These are phyloP conservation scores for Hyles vespertilio DNA, from an alignment of 1,140 invertebrate species.

Conservation along the genomic window DNA sequence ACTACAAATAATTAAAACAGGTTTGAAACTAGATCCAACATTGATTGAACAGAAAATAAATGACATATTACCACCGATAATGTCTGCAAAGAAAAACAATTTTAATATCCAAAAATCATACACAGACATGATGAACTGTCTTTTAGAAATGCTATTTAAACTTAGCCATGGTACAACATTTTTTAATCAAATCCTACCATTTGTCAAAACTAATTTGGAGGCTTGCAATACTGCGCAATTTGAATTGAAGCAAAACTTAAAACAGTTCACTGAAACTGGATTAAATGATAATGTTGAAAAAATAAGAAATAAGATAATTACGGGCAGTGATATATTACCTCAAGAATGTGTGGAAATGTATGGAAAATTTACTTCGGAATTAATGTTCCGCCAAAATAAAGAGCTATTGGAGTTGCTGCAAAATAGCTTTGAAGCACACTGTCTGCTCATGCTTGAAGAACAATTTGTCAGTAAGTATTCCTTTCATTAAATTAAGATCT, in stretches of 20 bases:
- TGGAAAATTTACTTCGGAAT: slow-evolving; percentile 53
- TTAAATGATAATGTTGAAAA: slow-evolving; percentile 31
- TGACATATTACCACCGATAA: slow-evolving; percentile 48
- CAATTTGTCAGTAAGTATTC: slow-evolving; percentile 56
- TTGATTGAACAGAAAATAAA: slow-evolving; percentile 55
- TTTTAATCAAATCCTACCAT: slow-evolving; percentile 51
- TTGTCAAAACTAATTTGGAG: slow-evolving; percentile 46
- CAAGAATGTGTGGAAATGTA: slow-evolving; percentile 48
- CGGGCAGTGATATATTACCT: slow-evolving; percentile 51
- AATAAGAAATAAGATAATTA: slow-evolving; percentile 47
- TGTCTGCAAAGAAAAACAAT: slow-evolving; percentile 51
- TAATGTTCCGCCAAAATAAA: slow-evolving; percentile 65
- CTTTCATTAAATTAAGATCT: too few relatives aligned
- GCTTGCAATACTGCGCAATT: slow-evolving; percentile 51
- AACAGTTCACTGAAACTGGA: slow-evolving; percentile 27
- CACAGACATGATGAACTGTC: slow-evolving; percentile 47
- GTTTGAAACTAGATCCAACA: slow-evolving; percentile 53
- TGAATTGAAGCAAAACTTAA: slow-evolving; percentile 50
- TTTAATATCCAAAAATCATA: slow-evolving; percentile 36
- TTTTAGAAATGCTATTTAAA: slow-evolving; percentile 60
- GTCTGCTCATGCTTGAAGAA: slow-evolving; percentile 54
- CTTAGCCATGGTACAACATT: slow-evolving; percentile 54
- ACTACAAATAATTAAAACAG: slow-evolving; percentile 50
- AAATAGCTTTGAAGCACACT: slow-evolving; percentile 57
- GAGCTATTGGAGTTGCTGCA: slow-evolving; percentile 51